phyloP scores from a whole-genome alignment of 2,888 invertebrate genomes.

The Seladonia tumulorum region DNA sequence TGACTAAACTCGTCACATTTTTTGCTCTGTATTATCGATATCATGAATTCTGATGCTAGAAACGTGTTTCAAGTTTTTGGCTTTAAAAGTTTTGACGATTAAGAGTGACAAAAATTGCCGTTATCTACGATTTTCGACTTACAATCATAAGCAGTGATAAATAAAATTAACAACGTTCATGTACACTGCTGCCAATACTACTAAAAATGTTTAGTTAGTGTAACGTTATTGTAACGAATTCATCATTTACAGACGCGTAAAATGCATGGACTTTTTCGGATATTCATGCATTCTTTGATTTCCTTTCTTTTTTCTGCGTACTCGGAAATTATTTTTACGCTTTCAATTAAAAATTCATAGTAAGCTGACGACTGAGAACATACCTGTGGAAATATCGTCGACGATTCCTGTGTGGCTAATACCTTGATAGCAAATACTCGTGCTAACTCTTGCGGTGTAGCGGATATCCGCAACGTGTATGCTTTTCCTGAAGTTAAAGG shows the following conservation, averaged over 20 bases:
- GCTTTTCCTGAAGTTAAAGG: slow-evolving; percentile 79
- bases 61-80: too few species aligned
- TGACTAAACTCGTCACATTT: too few species aligned
- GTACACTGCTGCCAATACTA: too few species aligned
- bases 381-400: slow-evolving; percentile 77
- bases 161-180: too few species aligned
- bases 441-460: slow-evolving; percentile 77
- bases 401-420: slow-evolving; percentile 78
- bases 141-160: too few species aligned
- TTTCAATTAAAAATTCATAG: not conserved
- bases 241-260: not conserved
- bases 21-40: too few species aligned
- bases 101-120: too few species aligned
- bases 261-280: not conserved
- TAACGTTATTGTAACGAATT: too few species aligned
- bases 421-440: slow-evolving; percentile 81
- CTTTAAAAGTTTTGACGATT: too few species aligned
- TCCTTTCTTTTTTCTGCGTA: not conserved
- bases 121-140: too few species aligned
- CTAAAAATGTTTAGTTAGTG: too few species aligned
- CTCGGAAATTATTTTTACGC: not conserved
- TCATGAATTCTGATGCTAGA: too few species aligned
- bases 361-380: slow-evolving; percentile 12
- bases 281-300: not conserved
- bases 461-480: slow-evolving; percentile 81